phyloP scores from a whole-genome alignment of 2,888 invertebrate genomes.

The Hofmannophila pseudospretella region DNA sequence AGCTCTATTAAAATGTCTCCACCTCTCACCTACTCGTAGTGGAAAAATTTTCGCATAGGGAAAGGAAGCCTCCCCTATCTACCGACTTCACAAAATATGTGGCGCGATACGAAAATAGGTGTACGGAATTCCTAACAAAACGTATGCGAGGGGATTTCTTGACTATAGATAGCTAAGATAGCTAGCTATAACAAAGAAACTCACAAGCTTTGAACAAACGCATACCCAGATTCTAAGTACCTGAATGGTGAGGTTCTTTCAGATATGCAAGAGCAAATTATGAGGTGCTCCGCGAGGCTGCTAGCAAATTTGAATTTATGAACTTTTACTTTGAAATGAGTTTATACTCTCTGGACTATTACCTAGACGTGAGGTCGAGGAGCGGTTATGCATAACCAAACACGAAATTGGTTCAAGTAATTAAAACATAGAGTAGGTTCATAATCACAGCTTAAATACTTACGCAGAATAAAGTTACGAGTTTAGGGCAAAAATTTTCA shows the following conservation, averaged over 20 bases:
- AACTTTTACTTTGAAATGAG: slow-evolving; percentile 48
- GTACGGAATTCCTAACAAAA: slow-evolving; percentile 64
- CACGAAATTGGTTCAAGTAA: slow-evolving; percentile 6
- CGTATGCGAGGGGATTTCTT: slow-evolving; percentile 52
- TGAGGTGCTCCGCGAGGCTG: slow-evolving; percentile 36
- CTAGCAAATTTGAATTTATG: slow-evolving; percentile 48
- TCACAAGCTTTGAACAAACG: slow-evolving; percentile 40
- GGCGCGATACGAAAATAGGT: slow-evolving; percentile 57
- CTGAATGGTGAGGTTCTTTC: slow-evolving; percentile 35
- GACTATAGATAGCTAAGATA: slow-evolving; percentile 58
- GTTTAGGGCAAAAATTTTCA: neutral
- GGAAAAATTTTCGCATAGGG: slow-evolving; percentile 39
- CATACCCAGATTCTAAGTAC: too few species aligned
- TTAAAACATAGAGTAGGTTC: slow-evolving; percentile 3
- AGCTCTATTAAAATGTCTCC: too few species aligned
- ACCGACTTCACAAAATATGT: slow-evolving; percentile 56
- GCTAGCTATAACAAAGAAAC: slow-evolving; percentile 54
- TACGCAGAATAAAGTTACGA: neutral
- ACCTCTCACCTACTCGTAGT: too few species aligned
- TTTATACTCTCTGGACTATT: slow-evolving; percentile 34
- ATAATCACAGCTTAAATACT: neutral
- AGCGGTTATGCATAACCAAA: slow-evolving; percentile 24
- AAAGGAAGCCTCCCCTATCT: slow-evolving; percentile 45
- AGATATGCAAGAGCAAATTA: slow-evolving; percentile 50
- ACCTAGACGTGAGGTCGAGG: slow-evolving; percentile 23